Base-by-base conservation (phyloP, 2,888 invertebrate species). In the Cactoblastis cactorum region DNA sequence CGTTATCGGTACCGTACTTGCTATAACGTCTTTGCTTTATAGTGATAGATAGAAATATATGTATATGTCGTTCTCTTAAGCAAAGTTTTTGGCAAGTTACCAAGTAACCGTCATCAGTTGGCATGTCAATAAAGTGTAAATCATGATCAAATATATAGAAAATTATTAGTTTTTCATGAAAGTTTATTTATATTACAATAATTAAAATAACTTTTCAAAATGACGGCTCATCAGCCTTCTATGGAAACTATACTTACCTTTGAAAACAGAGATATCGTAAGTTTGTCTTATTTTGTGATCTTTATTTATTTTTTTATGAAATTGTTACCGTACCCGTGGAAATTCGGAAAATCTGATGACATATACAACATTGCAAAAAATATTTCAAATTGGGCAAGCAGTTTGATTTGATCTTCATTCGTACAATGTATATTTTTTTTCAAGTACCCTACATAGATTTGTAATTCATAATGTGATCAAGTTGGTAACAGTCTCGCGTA, bases 171-270 rank as follows among this genome's bases (percentile, higher is more conserved):
- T 17, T 28, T 43, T 3, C 8, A 5, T 8, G 11, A 32, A 28
- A n/a, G 28, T 43, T n/a, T 34, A 32, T 24, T 17, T 33, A 1
- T 12, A 34, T 35, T 19, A 46, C 19, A 17, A 22, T 14, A 46
- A 47, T 34, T 24, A 5, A 3, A 33, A 22, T 14, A 15, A 22
- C 22, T 3, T 8, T 19, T 33, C 24, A 54, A 33, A 15, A 67
- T 70, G 66, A 47, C 61, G n/a, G 38, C 9, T 0, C 18, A 12
- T 6, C 32, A n/a, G 2, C 14, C 19, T 50, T 86, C 86, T 8
- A 53, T 78, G 53, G 83, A 84, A 59, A 85, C 85, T 17, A 85
- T 86, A 51, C 75, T 85, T 33, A 80, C 77, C 32, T 77, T 68
- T 53, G 78, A 81, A 54, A 82, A 80, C 52, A 71, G 67, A 67